Evolutionary conservation across 1,140 invertebrate species (phyloP).

Genomic region (Colletes gigas): DNA sequence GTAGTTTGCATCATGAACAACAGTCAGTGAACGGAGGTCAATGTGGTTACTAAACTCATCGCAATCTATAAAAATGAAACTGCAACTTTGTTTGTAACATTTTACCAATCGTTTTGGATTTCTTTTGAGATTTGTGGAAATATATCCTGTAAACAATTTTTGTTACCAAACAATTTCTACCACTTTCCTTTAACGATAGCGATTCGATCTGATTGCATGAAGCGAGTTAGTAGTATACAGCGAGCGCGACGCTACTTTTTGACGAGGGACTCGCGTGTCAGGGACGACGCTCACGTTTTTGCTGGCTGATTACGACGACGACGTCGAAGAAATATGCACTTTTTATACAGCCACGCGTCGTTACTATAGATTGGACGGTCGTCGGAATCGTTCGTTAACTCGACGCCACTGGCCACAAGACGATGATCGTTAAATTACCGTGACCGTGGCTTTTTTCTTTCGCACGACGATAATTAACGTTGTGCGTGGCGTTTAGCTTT

Average conservation of each 20-base stretch:
- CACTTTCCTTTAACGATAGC: no score
- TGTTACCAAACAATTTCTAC: no score
- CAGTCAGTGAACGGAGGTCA: not conserved
- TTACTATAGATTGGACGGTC: slow-evolving; percentile 15
- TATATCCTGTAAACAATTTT: no score
- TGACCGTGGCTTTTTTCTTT: not conserved
- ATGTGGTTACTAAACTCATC: not conserved
- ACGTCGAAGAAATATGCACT: slow-evolving; percentile 7
- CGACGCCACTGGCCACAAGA: not conserved
- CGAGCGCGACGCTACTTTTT: not conserved
- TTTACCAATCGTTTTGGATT: no score
- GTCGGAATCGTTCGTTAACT: slow-evolving; percentile 14
- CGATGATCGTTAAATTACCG: slow-evolving; percentile 35
- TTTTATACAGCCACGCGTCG: slow-evolving; percentile 33
- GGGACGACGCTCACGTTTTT: slow-evolving; percentile 18
- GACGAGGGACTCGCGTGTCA: slow-evolving; percentile 34
- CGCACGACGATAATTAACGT: not conserved
- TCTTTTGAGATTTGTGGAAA: no score
- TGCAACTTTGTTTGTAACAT: no score
- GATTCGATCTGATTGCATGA: no score
- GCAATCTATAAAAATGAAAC: no score
- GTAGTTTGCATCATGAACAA: not conserved
- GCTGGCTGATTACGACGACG: slow-evolving; percentile 23
- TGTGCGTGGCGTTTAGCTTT: no score
- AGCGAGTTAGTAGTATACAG: not conserved